phyloP scores from a whole-genome alignment of 2,113 vertebrate species.

The Morone chrysops region DNA sequence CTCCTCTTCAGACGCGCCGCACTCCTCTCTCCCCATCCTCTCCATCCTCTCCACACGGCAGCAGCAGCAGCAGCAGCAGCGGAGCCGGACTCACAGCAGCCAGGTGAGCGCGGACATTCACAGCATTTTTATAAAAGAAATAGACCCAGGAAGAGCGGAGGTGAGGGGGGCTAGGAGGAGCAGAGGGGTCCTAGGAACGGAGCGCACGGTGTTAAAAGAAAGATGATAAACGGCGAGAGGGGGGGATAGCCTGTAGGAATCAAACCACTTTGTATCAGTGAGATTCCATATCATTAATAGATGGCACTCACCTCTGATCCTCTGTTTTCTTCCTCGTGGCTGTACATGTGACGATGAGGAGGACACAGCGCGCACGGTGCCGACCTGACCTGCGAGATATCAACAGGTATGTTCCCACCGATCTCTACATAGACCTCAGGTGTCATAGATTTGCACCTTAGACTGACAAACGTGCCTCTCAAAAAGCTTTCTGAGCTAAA shows the following conservation, averaged over 20 bases:
- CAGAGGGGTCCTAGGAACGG: not conserved
- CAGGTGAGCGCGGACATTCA: constrained; percentile 56
- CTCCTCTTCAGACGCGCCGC: constrained; percentile 12
- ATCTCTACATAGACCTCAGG: not conserved
- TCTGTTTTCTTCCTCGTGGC: not conserved
- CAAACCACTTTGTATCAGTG: not conserved
- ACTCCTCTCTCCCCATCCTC: constrained; percentile 1
- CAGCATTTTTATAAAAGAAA: not conserved
- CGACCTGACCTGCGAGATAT: constrained; percentile 17
- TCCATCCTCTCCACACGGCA: not conserved
- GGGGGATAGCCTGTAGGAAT: not conserved
- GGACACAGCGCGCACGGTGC: not conserved
- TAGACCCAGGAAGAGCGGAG: not conserved
- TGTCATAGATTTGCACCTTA: not conserved
- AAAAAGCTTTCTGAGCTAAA: too few species aligned
- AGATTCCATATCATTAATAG: too few species aligned
- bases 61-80: not conserved
- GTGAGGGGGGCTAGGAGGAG: too few species aligned
- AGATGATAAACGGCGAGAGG: not conserved
- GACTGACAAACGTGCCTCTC: not conserved
- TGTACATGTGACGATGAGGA: constrained; percentile 17
- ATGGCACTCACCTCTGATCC: not conserved
- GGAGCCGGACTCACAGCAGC: constrained; percentile 11
- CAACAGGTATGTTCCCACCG: constrained; percentile 71
- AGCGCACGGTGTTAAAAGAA: not conserved